phyloP scores from a whole-genome alignment of 2,113 vertebrate genomes.

The Alethe castanea region DNA sequence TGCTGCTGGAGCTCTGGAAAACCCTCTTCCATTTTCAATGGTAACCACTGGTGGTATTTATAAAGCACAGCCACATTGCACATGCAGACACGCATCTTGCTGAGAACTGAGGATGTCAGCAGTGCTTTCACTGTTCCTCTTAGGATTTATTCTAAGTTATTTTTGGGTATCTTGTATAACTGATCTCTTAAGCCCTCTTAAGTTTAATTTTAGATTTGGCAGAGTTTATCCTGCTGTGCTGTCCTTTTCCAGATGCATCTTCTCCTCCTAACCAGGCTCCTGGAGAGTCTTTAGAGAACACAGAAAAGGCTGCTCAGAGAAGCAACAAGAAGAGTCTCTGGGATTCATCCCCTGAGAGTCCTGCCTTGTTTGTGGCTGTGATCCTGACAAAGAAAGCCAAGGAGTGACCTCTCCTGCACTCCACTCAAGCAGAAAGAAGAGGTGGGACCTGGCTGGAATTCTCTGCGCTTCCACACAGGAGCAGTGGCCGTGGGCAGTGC shows the following conservation, averaged over 20 bases:
- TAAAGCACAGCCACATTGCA: neutral
- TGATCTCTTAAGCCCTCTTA: slow-evolving; percentile 69
- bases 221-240: slow-evolving; percentile 67
- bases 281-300: slow-evolving; percentile 3
- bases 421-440: neutral
- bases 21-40: neutral
- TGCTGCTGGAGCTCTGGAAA: neutral
- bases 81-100: slow-evolving; percentile 26
- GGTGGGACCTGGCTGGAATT: neutral
- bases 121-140: slow-evolving; percentile 40
- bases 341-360: neutral
- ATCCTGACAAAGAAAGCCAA: neutral
- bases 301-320: neutral
- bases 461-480: neutral
- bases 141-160: slow-evolving; percentile 67
- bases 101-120: slow-evolving; percentile 57
- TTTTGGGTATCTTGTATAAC: slow-evolving; percentile 69
- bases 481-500: neutral
- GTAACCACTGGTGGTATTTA: slow-evolving; percentile 25
- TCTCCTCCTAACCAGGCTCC: slow-evolving; percentile 4
- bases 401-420: neutral
- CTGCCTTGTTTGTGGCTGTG: neutral
- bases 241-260: slow-evolving; percentile 64
- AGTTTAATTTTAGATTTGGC: slow-evolving; percentile 68
- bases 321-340: neutral